A percentile compares a stretch with the other conserved stretches of the same genome.
These are phyloP conservation scores for Siderastrea siderea DNA, from an alignment of 92 coral and sea anemone species.

Conservation along the genomic window DNA sequence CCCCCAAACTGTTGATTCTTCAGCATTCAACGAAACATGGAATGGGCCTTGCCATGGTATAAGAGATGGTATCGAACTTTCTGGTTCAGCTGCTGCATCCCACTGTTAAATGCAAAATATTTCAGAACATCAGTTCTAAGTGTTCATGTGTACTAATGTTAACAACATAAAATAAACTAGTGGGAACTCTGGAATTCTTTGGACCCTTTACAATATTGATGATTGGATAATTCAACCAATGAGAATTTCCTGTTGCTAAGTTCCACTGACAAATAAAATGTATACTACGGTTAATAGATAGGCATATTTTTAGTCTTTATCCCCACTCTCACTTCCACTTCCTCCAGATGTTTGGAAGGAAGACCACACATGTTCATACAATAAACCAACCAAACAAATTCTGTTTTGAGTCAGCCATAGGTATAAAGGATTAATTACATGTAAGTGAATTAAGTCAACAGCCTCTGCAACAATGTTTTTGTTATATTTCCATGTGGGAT, in stretches of 20 bases:
- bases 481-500: conserved; percentile 51
- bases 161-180: not conserved
- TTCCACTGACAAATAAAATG: no score
- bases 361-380: not conserved
- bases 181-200: no score
- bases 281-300: not conserved
- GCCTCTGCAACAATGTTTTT: conserved; percentile 43
- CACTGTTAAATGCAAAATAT: not conserved
- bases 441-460: not conserved
- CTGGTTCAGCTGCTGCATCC: conserved; percentile 18
- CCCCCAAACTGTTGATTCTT: conserved; percentile 37
- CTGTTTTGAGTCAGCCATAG: not conserved
- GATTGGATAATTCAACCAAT: no score
- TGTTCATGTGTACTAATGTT: not conserved
- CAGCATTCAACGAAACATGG: conserved; percentile 45
- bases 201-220: no score
- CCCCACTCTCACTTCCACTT: not conserved
- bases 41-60: conserved; percentile 67
- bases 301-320: not conserved
- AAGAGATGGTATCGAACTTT: conserved; percentile 22
- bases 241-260: no score
- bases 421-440: not conserved
- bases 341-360: not conserved
- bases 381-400: not conserved
- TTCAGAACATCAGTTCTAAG: not conserved